Evolutionary conservation across 2,113 vertebrate genomes (phyloP), one percentile per base, ranked within the genome.

Genomic region (Syngnathus typhle): DNA sequence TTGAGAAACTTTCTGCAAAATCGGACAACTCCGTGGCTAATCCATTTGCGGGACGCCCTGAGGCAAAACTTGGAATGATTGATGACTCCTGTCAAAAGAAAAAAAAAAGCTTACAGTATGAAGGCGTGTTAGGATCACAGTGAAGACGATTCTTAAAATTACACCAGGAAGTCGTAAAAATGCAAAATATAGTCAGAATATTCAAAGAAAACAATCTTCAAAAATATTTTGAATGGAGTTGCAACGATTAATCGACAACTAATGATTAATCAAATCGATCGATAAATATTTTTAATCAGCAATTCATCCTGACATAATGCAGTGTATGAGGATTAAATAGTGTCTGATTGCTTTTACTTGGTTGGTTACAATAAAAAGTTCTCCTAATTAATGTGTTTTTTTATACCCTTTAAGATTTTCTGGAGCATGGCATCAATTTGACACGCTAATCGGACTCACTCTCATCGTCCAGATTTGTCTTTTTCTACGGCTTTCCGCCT

Each of bases 361-460:
- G 13, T 12, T 23, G 51, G 9, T 23, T 10, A 23, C n/a, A 2
- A 4, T 27, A 56, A 56, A 15, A 32, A 9, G 10, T 7, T n/a
- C 49, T 52, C 27, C 8, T 23, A 27, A 55, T 36, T 1, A 58
- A 36, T 36, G 55, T 36, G 55, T 27, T 36, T 58, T 58, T 58
- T 58, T 32, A 36, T 16, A 36, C 27, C 27, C 55, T 58, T 58
- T 36, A 58, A 58, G 27, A 58, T 60, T 60, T 60, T 60, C 59
- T 60, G 23, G 59, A 60, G 59, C 59, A 39, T 12, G 37, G 37
- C 36, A 60, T 60, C 59, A 7, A 39, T 60, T 39, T 21, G 59
- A 60, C 37, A 4, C 19, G 36, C 19, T 12, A 12, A 60, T 60
- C 38, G 59, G 59, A 60, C 59, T 60, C 59, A 21, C 37, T 60